These are phyloP conservation scores for Microplitis deprimator DNA, from an alignment of 2,888 invertebrate genomes.

Conservation along the genomic window DNA sequence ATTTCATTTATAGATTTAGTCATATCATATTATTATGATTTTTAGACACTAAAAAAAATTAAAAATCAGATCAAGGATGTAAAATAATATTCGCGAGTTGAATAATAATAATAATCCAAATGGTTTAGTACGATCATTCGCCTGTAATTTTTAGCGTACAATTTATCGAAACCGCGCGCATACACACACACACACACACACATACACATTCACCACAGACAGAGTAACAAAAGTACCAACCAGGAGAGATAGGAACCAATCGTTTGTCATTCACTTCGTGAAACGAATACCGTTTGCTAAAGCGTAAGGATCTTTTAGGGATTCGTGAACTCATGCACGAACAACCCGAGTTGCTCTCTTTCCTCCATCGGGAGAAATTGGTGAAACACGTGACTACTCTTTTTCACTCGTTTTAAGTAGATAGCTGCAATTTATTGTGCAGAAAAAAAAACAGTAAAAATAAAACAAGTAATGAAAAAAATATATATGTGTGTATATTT, in stretches of 20 bases:
- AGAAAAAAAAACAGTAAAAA: neutral
- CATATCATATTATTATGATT: neutral
- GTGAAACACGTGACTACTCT: conserved; percentile 40
- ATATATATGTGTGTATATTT: neutral
- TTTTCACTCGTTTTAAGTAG: conserved; percentile 30
- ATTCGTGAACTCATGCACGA: neutral
- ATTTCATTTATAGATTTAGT: neutral
- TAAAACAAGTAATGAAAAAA: neutral
- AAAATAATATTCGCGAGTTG: conserved; percentile 18
- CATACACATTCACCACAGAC: neutral
- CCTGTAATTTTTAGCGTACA: neutral
- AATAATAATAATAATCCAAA: conserved; percentile 12
- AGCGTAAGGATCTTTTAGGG: conserved; percentile 9
- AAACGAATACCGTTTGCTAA: conserved; percentile 37
- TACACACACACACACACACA: too few species aligned
- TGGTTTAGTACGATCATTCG: neutral
- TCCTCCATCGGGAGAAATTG: conserved; percentile 37
- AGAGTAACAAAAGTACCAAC: neutral
- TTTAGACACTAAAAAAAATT: neutral
- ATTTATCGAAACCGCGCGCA: neutral
- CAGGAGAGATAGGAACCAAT: conserved; percentile 28
- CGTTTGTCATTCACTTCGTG: conserved; percentile 43
- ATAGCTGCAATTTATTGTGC: conserved; percentile 21
- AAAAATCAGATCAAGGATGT: neutral
- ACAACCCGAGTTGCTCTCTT: neutral